Base-by-base conservation (phyloP, 2,797 vertebrate species). In the Mus spretus region DNA sequence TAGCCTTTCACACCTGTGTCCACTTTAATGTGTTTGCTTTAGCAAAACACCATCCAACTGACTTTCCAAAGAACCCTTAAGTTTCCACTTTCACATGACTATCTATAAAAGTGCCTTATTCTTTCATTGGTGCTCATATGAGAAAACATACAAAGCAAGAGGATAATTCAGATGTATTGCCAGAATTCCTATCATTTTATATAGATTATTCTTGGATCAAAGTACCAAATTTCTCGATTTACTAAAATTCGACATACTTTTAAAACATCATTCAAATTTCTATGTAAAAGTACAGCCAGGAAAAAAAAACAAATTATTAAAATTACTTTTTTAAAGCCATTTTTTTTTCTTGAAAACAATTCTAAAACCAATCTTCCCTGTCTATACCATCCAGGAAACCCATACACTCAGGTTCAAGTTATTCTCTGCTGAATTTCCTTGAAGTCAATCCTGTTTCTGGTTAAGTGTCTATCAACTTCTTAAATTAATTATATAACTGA, bases 281-380 rank as follows among this genome's bases (percentile, higher is more conserved):
- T 40, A 83, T 50, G 24, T 63, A 78, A 77, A 67, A 83, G 24
- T 61, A 40, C 6, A 37, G 26, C 74, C 14, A 91, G 63, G 44
- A 90, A 90, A 50, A 61, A 19, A 65, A 44, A 65, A 40, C 75
- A 79, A 93, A 55, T 91, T n/a, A 82, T 92, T 90, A 34, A 9
- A 86, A 93, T 61, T 78, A 44, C 70, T 90, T 88, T 90, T 82
- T 53, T 57, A 65, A 86, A 61, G 11, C 6, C 34, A 0, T 28
- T 61, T 95, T 74, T 74, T 44, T 93, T 50, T 15, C 86, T 88
- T 72, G 72, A 63, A 80, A 90, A 88, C 10, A 53, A 70, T 84
- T 78, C 40, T 90, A 80, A 96, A 88, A 81, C 83, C 65, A 83
- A 95, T 55, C 67, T 96, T 82, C 15, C 84, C n/a, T 72, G 55